Conservation (phyloP, 2,797 vertebrate genomes). For the Pterois miles region DNA sequence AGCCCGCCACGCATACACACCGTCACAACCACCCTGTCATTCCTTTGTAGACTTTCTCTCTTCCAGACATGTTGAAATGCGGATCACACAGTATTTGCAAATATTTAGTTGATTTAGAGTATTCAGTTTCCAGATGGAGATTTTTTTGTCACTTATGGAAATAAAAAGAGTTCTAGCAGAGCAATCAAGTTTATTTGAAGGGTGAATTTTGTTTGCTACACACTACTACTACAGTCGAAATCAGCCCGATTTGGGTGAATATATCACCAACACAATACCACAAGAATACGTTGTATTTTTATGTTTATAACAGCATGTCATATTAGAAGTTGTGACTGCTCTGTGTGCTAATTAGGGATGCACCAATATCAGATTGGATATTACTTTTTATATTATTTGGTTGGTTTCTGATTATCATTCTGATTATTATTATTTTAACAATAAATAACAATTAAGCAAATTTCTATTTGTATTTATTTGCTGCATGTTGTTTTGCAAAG, state of each 20-base stretch:
- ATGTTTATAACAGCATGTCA: not conserved
- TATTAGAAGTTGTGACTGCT: not conserved
- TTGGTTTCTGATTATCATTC: no score
- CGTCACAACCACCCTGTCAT: constrained; percentile 1
- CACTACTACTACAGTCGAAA: not conserved
- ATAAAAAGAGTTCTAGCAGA: not conserved
- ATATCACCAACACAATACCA: not conserved
- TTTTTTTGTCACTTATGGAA: not conserved
- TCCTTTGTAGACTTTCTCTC: not conserved
- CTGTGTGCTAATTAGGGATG: no score
- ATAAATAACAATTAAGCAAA: no score
- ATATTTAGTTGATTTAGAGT: constrained; percentile 5
- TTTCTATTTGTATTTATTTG: no score
- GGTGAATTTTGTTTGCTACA: not conserved
- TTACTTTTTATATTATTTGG: no score
- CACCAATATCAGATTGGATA: no score
- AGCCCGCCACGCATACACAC: constrained; percentile 1
- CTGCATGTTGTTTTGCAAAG: no score
- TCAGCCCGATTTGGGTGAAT: not conserved
- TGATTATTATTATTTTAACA: no score
- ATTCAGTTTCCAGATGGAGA: constrained; percentile 16
- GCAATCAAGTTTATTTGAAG: not conserved
- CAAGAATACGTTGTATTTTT: not conserved
- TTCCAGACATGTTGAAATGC: not conserved
- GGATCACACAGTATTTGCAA: not conserved